Base-by-base conservation (phyloP, 2,888 invertebrate genomes). In the Mimas tiliae region DNA sequence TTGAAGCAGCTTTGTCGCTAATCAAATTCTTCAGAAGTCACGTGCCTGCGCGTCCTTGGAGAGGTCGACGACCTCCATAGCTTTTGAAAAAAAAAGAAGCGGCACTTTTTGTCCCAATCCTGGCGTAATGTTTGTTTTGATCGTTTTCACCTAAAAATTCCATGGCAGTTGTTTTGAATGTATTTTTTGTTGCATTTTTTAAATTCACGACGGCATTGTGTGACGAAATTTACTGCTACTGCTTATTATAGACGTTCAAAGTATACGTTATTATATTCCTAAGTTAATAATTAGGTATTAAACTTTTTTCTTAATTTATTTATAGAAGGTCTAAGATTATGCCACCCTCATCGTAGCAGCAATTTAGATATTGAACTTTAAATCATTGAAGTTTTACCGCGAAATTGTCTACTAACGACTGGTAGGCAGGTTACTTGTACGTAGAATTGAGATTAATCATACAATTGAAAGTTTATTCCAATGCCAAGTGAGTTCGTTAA, bases 121-220 rank as follows among this genome's bases (percentile, higher is more conserved):
- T 78, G 81, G 74, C 85, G 81, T 86, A 86, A 86, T 86, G 88
- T 92, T 92, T 92, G 90, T 91, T 92, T 91, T 90, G 87, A 89
- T 90, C 87, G 89, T 87, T 90, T 90, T 87, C 85, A 87, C 86
- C 85, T 88, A 88, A 89, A 89, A 19, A 11, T 19, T 38, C 11
- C 12, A 6, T 38, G 12, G 12, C 12, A 38, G 19, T 42, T 16
- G 16, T 50, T 16, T 19, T 12, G 52, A 52, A 52, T 33, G 4
- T 27, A 11, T 52, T 33, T 27, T 52, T 33, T 52, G 14, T 50
- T 6, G 21, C 8, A 19, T 19, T 51, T 51, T n/a, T 27, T 14
- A 21, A 19, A 8, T 52, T 52, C 3, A 27, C 12, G 9, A 50
- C 6, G 48, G 16, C 48, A 27, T 27, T 27, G 27, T 27, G 27